phyloP scores from a whole-genome alignment of 2,797 vertebrate species.

The Myotis vivesi region DNA sequence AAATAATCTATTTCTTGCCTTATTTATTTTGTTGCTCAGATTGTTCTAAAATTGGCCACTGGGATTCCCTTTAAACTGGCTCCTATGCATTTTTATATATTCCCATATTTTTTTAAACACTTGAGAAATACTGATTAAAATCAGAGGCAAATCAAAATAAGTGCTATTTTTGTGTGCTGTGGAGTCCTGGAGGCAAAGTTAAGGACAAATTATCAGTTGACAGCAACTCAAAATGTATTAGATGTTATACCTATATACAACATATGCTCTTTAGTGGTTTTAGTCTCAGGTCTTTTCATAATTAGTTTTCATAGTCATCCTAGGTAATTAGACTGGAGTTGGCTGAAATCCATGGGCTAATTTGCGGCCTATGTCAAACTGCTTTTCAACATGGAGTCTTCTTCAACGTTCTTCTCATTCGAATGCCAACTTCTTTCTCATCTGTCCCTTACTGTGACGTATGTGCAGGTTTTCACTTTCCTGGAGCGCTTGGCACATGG shows the following conservation, averaged over 20 bases:
- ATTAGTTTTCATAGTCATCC: constrained; percentile 51
- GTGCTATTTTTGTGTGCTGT: background rate
- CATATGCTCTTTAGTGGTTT: constrained; percentile 3
- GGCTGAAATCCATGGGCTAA: constrained; percentile 16
- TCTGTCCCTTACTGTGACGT: background rate
- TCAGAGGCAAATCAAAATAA: constrained; percentile 12
- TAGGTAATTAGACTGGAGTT: constrained; percentile 35
- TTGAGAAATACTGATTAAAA: constrained; percentile 28
- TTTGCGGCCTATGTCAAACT: background rate
- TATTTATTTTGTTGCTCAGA: background rate
- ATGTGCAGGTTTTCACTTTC: background rate
- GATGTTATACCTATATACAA: background rate
- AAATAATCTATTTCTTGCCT: background rate
- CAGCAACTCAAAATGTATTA: background rate
- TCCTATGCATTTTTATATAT: background rate
- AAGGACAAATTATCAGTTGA: background rate
- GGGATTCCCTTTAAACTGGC: background rate
- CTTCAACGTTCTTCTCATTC: background rate
- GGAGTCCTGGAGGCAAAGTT: background rate
- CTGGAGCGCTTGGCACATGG: background rate
- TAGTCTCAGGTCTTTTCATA: constrained; percentile 13
- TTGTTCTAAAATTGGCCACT: background rate
- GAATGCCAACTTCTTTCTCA: background rate
- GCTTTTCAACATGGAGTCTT: constrained; percentile 1
- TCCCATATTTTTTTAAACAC: background rate